A percentile compares a stretch with the other conserved stretches of the same genome.
Conservation (phyloP, 2,113 vertebrate genomes). For the Mirza zaza region DNA sequence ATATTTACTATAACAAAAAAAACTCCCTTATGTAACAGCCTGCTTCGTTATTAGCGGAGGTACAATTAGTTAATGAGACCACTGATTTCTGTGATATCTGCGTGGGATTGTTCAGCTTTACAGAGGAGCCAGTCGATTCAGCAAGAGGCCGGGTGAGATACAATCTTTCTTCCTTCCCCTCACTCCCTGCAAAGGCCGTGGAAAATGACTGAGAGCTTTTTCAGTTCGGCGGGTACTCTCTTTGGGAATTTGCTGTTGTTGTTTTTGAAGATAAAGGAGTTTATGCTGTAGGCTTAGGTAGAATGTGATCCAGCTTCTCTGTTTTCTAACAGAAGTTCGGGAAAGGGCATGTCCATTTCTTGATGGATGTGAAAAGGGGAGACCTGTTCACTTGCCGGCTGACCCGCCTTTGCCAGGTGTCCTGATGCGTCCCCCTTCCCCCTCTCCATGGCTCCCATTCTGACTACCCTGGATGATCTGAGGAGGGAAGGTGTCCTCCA, state of each 20-base stretch:
- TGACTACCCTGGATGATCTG: background rate
- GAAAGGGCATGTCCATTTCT: background rate
- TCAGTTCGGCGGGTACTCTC: background rate
- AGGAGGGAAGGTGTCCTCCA: background rate
- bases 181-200: background rate
- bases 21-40: background rate
- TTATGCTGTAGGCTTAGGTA: background rate
- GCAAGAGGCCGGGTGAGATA: background rate
- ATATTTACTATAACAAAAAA: background rate
- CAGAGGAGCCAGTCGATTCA: background rate
- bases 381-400: background rate
- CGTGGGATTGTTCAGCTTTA: background rate
- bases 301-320: background rate
- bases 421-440: background rate
- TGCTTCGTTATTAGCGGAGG: background rate
- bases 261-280: constrained; percentile 49
- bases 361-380: background rate
- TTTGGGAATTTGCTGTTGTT: constrained; percentile 34
- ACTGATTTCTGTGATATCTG: background rate
- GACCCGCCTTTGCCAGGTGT: background rate
- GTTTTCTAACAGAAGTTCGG: background rate
- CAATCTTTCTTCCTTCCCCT: background rate
- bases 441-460: background rate
- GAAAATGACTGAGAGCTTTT: constrained; percentile 1
- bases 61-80: background rate